Conservation (phyloP, 2,113 vertebrate genomes). For the Hystrix brachyura region DNA sequence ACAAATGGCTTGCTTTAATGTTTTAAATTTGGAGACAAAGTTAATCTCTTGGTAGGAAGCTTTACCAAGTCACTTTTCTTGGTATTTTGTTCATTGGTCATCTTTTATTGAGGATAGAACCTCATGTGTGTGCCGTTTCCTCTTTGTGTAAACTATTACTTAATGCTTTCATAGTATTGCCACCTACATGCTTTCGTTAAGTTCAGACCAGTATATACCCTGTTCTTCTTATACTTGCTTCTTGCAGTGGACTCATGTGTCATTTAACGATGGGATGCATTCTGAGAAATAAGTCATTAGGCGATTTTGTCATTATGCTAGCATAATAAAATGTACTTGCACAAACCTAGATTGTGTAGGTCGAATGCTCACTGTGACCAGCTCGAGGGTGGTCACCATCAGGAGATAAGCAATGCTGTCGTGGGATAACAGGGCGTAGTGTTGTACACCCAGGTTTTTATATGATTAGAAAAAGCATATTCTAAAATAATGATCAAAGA, state of each 20-base stretch:
- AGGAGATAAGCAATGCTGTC: too few relatives aligned
- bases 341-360: too few relatives aligned
- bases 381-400: too few relatives aligned
- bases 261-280: not conserved
- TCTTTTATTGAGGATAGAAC: not conserved
- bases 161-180: not conserved
- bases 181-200: not conserved
- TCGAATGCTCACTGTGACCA: not conserved
- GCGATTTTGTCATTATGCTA: not conserved
- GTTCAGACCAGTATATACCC: not conserved
- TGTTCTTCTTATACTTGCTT: not conserved
- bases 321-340: not conserved
- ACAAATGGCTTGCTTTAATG: not conserved
- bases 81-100: not conserved
- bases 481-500: not conserved
- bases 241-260: not conserved
- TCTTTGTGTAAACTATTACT: not conserved
- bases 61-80: not conserved
- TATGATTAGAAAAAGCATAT: not conserved
- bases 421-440: not conserved
- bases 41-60: not conserved
- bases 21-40: not conserved
- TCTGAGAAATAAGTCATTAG: not conserved
- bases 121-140: not conserved
- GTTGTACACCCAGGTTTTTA: not conserved